Evolutionary conservation across 2,888 invertebrate species (phyloP).

Genomic region (Phytoseiulus persimilis): DNA sequence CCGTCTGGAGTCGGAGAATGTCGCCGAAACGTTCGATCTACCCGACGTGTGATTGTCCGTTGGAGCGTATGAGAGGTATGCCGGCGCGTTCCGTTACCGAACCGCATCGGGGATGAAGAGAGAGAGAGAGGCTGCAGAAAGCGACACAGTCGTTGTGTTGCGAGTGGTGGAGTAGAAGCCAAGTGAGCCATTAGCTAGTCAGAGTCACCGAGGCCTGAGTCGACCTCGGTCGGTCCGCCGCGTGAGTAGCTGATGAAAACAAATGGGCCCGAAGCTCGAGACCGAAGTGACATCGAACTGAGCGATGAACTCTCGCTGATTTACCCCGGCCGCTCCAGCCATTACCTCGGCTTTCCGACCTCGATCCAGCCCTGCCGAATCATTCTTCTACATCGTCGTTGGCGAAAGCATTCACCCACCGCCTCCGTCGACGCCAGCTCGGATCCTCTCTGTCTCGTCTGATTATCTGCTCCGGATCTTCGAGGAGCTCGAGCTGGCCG

Average conservation of each 20-base stretch:
- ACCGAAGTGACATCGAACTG: background rate
- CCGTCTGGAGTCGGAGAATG: background rate
- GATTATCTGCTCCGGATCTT: too few species aligned
- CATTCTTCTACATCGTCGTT: background rate
- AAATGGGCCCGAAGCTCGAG: background rate
- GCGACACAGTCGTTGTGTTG: background rate
- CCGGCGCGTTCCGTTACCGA: background rate
- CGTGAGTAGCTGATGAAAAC: background rate
- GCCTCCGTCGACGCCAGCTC: background rate
- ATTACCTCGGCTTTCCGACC: background rate
- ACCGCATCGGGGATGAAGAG: background rate
- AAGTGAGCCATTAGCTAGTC: background rate
- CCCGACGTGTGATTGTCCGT: background rate
- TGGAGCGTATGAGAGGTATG: background rate
- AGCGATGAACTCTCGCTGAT: slow-evolving; percentile 5
- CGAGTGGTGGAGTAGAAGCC: background rate
- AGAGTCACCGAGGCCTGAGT: background rate
- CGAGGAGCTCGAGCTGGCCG: too few species aligned
- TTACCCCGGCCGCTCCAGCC: background rate
- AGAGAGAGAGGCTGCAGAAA: background rate
- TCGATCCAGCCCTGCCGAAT: background rate
- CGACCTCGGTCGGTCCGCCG: background rate
- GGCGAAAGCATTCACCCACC: background rate
- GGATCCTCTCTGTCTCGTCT: background rate
- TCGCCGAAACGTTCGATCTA: background rate